Conservation (phyloP, 2,888 invertebrate species). For the Andrena bicolor region DNA sequence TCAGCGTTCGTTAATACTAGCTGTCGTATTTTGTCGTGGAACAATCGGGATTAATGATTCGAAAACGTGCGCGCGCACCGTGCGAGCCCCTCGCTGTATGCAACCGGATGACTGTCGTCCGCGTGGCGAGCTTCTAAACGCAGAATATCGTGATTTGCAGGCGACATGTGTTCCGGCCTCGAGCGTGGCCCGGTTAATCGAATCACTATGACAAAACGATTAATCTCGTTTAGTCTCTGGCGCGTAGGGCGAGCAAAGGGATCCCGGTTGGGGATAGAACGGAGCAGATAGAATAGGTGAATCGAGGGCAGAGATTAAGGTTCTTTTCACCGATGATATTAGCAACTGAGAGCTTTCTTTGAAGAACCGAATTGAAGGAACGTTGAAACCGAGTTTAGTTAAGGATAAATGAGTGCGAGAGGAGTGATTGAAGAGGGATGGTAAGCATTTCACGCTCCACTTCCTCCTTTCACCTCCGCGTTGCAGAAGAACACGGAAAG, state of each 20-base stretch:
- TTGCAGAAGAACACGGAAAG: not conserved
- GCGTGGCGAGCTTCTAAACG: constrained; percentile 17
- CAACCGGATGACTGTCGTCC: constrained; percentile 34
- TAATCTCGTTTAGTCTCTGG: constrained; percentile 69
- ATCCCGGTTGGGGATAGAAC: not conserved
- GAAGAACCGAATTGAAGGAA: no score
- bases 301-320: not conserved
- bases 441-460: not conserved
- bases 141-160: constrained; percentile 71
- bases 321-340: no score
- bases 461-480: not conserved
- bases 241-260: not conserved
- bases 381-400: no score
- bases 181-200: constrained; percentile 62
- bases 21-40: constrained; percentile 29
- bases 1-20: constrained; percentile 25
- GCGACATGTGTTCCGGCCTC: constrained; percentile 61
- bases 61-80: constrained; percentile 54
- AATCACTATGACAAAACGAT: constrained; percentile 72
- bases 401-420: no score
- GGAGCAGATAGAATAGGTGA: not conserved
- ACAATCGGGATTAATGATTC: constrained; percentile 65
- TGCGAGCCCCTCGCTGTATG: constrained; percentile 15
- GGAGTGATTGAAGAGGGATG: no score
- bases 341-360: no score